Evolutionary conservation across 1,140 invertebrate genomes (phyloP).

Genomic region (Rhynchophorus ferrugineus): DNA sequence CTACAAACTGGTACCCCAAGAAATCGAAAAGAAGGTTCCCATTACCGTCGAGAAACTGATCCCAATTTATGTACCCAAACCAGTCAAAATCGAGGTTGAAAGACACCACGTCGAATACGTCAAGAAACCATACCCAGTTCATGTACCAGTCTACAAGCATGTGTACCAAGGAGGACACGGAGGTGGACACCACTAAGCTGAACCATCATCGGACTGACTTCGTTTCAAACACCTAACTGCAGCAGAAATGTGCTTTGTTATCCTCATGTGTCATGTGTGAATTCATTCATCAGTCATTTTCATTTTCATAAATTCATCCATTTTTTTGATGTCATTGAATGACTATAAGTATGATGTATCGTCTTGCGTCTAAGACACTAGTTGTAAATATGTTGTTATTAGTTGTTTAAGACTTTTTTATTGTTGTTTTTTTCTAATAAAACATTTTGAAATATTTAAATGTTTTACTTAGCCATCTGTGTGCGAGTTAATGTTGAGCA

Average conservation of each 20-base stretch:
- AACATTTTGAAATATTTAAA: no score
- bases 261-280: conserved; percentile 10
- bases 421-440: conserved; percentile 1
- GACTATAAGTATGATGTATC: no score
- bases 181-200: conserved; percentile 20
- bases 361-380: conserved; percentile 17
- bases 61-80: conserved; percentile 66
- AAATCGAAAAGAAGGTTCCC: conserved; percentile 66
- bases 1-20: conserved; percentile 54
- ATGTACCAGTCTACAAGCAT: conserved; percentile 72
- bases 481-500: no score
- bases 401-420: conserved; percentile 20
- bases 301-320: neutral
- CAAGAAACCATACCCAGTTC: conserved; percentile 64
- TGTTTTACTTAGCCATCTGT: no score
- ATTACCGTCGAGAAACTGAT: conserved; percentile 68
- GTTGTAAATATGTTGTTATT: conserved; percentile 17
- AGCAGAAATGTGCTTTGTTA: neutral
- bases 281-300: conserved; percentile 1
- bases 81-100: conserved; percentile 66
- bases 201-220: conserved; percentile 9
- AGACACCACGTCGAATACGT: conserved; percentile 68
- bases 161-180: conserved; percentile 49
- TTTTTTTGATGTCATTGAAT: conserved; percentile 1
- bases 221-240: no score